Evolutionary conservation across 2,888 invertebrate genomes (phyloP), one percentile per base, ranked within the genome.

Genomic region (Sicus ferrugineus): DNA sequence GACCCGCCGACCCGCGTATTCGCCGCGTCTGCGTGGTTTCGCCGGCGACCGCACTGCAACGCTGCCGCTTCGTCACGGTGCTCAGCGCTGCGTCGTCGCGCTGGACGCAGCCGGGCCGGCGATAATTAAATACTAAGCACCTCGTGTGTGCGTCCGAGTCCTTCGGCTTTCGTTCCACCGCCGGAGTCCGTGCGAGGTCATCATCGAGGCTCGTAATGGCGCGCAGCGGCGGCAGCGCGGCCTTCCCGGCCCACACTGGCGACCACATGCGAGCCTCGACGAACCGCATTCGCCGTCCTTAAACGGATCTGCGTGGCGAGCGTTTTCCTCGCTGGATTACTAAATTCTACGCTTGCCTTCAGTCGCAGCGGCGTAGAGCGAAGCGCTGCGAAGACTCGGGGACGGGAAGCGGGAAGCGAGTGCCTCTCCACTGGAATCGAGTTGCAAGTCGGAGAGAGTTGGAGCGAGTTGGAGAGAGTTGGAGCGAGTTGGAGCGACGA

Each of bases 161-260:
- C 72, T 48, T 46, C 73, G 72, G 74, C 71, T 70, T 72, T 81
- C 75, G 83, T 77, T 79, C 76, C 83, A 81, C 83, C 73, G 73
- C 75, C 76, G 81, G 81, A 77, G 70, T 72, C 73, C 78, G 80
- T 81, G 81, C 76, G 80, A 79, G 73, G 78, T 80, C 79, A 83
- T 83, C 78, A 83, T 83, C 80, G 81, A 75, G n/a, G n/a, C n/a
- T 77, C 80, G 80, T 83, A 81, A 83, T 83, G 78, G 34, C 7
- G n/a, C 23, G 14, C 62, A 42, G 11, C 42, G 11, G 9, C 16
- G 61, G 31, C 26, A 61, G 21, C 26, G 46, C 23, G 7, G 28
- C 16, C n/a, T 19, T 38, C 11, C 5, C 14, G 54, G 34, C 23
- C 19, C 59, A 38, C 21, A 14, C 59, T 61, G 38, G 11, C 63